phyloP scores from a whole-genome alignment of 2,888 invertebrate genomes.

The Tenthredo livida region DNA sequence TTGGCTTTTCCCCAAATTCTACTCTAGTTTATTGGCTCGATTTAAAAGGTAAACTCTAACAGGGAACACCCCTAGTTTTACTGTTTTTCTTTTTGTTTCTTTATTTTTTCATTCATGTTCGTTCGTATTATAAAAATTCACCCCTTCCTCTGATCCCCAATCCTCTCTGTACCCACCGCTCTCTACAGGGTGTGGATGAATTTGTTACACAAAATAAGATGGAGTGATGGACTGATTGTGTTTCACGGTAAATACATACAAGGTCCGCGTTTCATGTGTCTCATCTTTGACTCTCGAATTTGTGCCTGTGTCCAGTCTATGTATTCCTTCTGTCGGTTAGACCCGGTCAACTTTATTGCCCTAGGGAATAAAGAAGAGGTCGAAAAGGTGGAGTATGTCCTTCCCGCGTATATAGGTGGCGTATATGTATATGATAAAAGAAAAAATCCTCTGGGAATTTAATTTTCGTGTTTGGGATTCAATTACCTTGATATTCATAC shows the following conservation, averaged over 20 bases:
- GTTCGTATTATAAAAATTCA: not conserved
- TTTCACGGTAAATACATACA: not conserved
- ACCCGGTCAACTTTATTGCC: slow-evolving; percentile 33
- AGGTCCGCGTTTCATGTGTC: not conserved
- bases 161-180: not conserved
- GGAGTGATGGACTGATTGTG: slow-evolving; percentile 28
- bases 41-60: slow-evolving; percentile 34
- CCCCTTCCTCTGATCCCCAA: not conserved
- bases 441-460: slow-evolving; percentile 46
- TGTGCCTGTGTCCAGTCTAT: not conserved
- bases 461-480: slow-evolving; percentile 49
- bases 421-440: not conserved
- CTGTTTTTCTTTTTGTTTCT: too few relatives aligned
- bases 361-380: slow-evolving; percentile 11
- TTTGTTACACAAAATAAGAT: not conserved
- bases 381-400: not conserved
- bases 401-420: too few relatives aligned
- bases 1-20: slow-evolving; percentile 34
- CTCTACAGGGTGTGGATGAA: not conserved
- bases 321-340: slow-evolving; percentile 31
- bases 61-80: not conserved
- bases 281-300: slow-evolving; percentile 16
- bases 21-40: slow-evolving; percentile 40
- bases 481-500: slow-evolving; percentile 53
- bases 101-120: too few relatives aligned